Base-by-base conservation (phyloP, 2,888 invertebrate genomes). In the Ceriagrion tenellum region DNA sequence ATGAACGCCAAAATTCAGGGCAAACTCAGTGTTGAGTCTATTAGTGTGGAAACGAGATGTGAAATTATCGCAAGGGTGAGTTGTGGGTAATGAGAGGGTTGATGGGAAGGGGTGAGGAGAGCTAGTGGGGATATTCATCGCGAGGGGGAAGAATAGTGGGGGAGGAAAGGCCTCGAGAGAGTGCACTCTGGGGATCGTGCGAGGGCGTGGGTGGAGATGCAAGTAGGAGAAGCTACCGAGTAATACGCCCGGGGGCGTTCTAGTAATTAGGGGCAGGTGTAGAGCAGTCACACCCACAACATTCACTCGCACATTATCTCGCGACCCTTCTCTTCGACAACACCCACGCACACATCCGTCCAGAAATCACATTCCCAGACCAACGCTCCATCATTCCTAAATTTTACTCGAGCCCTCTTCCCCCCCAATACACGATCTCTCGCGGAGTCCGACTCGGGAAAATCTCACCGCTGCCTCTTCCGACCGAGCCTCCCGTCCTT, bases 191-290 rank as follows among this genome's bases (percentile, higher is more conserved):
- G 59, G 56, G 90, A n/a, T 69, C 69, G 69, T 69, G 90, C 90
- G 30, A n/a, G 56, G 56, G 40, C 69, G 69, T 69, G 69, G 69
- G 26, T n/a, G 69, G 59, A 91, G 91, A 63, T 69, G 23, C 69
- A 23, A 69, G 20, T 8, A 26, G 26, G 26, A 69, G 69, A 26
- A 69, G 26, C 23, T 26, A 8, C 23, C 69, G 69, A 26, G 26
- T 20, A 6, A 10, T 26, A 26, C 20, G 63, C 63, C 91, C 91
- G 91, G 63, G 63, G 91, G 91, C 91, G 91, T 59, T 63, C 91
- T 91, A 56, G 91, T 91, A 91, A 91, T 91, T 91, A 91, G 63
- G 91, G 63, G 91, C 91, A 91, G 91, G 91, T 91, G 91, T 91
- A 35, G 91, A 91, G 91, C 35, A 26, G 26, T 63, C 26, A 63